Evolutionary conservation across 2,797 vertebrate species (phyloP), one percentile per base, ranked within the genome.

Genomic region (Selene dorsalis): DNA sequence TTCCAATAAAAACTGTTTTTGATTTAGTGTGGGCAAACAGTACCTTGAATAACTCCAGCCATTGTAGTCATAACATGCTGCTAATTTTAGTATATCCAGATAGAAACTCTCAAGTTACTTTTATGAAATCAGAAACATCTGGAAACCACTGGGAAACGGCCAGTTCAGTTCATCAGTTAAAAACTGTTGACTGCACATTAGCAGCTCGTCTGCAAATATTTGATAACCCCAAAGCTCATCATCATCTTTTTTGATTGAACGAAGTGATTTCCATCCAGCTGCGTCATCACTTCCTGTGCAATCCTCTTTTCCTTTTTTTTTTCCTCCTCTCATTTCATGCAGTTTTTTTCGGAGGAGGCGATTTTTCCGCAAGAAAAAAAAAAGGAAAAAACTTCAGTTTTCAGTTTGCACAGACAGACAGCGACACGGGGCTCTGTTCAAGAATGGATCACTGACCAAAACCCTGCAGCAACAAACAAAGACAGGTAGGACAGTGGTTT

Each of bases 231-330:
- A 9, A 9, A 48, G 24, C 43, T 53, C 32, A 35, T 35, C 32
- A 76, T 74, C 62, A 79, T 79, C 56, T 77, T 80, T 86, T 35
- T 85, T 78, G 57, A 62, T 80, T 63, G 57, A 35, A 76, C 70
- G 62, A 41, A 77, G 59, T 89, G 81, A 88, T 91, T 91, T 90
- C 89, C 87, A 90, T 91, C 80, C 83, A 87, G 90, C 91, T 83
- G 86, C 93, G 94, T 96, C 95, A 95, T 93, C 93, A 80, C 95
- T 96, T 97, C 96, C 96, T 96, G 95, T 89, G 85, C 90, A 89
- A 64, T 92, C 92, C 85, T 87, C 82, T 89, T 86, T 85, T 82
- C 52, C 58, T 38, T 43, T 78, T 83, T 71, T 45, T 41, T 35
- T 35, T 35, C n/a, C 26, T 38, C 30, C 64, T 20, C 77, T 81